Conservation (phyloP, 2,888 invertebrate species). For the Cheilosia vulpina region DNA sequence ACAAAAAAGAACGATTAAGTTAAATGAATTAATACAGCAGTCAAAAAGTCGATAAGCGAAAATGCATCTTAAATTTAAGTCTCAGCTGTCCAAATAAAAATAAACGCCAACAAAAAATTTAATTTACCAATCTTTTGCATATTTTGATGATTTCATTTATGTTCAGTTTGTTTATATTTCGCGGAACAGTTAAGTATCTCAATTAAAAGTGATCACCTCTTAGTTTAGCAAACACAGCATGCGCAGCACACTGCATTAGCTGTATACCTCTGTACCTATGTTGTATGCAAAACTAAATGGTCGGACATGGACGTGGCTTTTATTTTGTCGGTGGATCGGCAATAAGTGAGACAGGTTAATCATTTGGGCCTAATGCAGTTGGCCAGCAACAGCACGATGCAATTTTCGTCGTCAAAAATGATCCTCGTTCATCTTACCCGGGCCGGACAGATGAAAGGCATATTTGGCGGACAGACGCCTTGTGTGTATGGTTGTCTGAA, state of each 20-base stretch:
- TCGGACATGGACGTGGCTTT: constrained; percentile 35
- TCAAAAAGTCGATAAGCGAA: constrained; percentile 54
- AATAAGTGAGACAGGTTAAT: constrained; percentile 64
- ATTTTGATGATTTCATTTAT: constrained; percentile 29
- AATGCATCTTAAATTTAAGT: constrained; percentile 36
- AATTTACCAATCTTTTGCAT: constrained; percentile 26
- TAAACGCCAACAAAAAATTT: neutral
- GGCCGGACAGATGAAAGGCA: constrained; percentile 69
- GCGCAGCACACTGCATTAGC: neutral
- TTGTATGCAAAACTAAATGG: constrained; percentile 21
- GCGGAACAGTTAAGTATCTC: constrained; percentile 57
- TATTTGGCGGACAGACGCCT: constrained; percentile 28
- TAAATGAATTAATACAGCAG: constrained; percentile 54
- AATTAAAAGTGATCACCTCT: constrained; percentile 71
- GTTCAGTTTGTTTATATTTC: neutral
- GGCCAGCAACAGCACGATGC: constrained; percentile 3
- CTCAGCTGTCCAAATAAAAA: constrained; percentile 12
- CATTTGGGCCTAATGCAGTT: constrained; percentile 63
- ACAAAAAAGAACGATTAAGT: constrained; percentile 46
- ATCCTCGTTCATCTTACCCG: constrained; percentile 48
- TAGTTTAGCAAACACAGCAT: constrained; percentile 40
- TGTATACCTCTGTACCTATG: constrained; percentile 26
- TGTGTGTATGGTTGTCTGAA: constrained; percentile 40
- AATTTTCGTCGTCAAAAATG: constrained; percentile 45
- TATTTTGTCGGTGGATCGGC: constrained; percentile 19